Evolutionary conservation across 2,888 invertebrate species (phyloP).

Genomic region (Panorpa germanica): DNA sequence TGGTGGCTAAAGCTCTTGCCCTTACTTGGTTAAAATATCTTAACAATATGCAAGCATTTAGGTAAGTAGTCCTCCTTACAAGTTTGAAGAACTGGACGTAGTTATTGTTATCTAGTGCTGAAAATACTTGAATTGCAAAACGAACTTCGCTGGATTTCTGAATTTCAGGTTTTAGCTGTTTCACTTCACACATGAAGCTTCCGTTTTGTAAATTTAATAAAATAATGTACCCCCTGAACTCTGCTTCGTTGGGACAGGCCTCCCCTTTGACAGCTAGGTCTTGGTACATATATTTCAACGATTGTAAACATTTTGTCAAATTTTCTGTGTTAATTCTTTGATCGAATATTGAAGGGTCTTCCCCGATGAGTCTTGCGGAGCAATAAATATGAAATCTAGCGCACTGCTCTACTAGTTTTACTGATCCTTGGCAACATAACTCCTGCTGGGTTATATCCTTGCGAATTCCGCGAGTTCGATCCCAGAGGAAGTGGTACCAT

Average conservation of each 20-base stretch:
- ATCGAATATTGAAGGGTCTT: conserved; percentile 79
- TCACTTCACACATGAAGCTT: conserved; percentile 73
- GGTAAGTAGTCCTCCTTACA: conserved; percentile 53
- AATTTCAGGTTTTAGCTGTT: conserved; percentile 54
- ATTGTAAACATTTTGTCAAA: conserved; percentile 90
- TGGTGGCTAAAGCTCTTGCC: conserved; percentile 50
- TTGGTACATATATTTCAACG: conserved; percentile 88
- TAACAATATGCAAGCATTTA: conserved; percentile 78
- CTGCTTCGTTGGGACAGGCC: conserved; percentile 67
- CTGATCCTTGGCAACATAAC: conserved; percentile 63
- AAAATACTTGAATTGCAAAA: conserved; percentile 67
- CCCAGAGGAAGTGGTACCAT: conserved; percentile 98
- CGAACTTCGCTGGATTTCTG: conserved; percentile 58
- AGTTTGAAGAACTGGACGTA: conserved; percentile 82
- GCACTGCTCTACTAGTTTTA: conserved; percentile 81
- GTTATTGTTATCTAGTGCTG: conserved; percentile 75
- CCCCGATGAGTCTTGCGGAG: conserved; percentile 72
- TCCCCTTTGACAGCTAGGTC: conserved; percentile 51
- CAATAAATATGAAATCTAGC: conserved; percentile 93
- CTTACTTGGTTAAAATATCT: conserved; percentile 82
- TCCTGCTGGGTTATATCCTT: conserved; percentile 98
- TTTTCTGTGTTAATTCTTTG: conserved; percentile 93
- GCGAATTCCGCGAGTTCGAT: conserved; percentile 81
- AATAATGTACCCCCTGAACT: conserved; percentile 87
- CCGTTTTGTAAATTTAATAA: conserved; percentile 81